Conservation (phyloP, 1,140 invertebrate genomes). For the Chironomus tepperi region DNA sequence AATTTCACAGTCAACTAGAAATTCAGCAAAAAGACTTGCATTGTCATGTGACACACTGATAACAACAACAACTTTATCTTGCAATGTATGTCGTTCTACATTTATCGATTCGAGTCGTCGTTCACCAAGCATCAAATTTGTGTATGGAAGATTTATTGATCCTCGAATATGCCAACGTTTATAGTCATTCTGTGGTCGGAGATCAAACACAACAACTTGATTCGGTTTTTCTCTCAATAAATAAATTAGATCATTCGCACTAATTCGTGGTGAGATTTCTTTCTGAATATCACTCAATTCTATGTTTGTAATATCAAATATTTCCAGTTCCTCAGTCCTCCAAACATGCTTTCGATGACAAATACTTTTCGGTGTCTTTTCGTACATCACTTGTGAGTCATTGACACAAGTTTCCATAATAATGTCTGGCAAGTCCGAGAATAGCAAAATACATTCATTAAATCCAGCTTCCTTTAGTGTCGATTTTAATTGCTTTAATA, state of each 20-base stretch:
- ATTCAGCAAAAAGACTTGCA: conserved; percentile 63
- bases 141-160: conserved; percentile 81
- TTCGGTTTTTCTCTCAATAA: conserved; percentile 54
- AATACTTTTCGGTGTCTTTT: conserved; percentile 78
- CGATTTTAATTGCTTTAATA: conserved; percentile 79
- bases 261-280: conserved; percentile 74
- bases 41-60: conserved; percentile 68
- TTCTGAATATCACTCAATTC: conserved; percentile 55
- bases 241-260: conserved; percentile 71
- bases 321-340: conserved; percentile 31
- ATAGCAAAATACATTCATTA: conserved; percentile 94
- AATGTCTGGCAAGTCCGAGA: conserved; percentile 96
- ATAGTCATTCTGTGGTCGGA: conserved; percentile 62
- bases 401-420: conserved; percentile 89
- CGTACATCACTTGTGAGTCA: conserved; percentile 79
- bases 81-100: conserved; percentile 48
- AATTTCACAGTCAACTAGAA: conserved; percentile 56
- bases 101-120: conserved; percentile 52
- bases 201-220: conserved; percentile 68
- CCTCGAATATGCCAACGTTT: conserved; percentile 61
- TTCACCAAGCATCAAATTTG: conserved; percentile 59
- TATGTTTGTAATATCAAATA: conserved; percentile 57
- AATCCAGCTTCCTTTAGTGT: conserved; percentile 83
- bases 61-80: conserved; percentile 62
- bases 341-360: conserved; percentile 58